Evolutionary conservation across 2,113 vertebrate species (phyloP).

Genomic region (Jaculus jaculus): DNA sequence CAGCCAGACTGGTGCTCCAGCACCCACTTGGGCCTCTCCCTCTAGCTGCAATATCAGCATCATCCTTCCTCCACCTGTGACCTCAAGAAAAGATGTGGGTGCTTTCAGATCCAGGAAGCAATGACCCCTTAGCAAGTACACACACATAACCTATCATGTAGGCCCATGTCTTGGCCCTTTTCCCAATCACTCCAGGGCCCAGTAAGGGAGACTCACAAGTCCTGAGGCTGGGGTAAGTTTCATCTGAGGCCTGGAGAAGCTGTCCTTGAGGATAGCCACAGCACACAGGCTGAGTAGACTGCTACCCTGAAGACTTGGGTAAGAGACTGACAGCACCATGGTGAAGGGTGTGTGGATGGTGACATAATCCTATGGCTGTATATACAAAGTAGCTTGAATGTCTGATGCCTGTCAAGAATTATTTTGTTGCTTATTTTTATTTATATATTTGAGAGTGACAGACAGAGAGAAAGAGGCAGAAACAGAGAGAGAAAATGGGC

Average conservation of each 20-base stretch:
- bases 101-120: neutral
- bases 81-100: neutral
- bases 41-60: no score
- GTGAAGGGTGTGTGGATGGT: fast-evolving
- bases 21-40: fast-evolving
- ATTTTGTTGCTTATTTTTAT: no score
- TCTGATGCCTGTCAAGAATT: no score
- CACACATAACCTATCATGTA: neutral
- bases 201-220: neutral
- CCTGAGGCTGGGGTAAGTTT: neutral
- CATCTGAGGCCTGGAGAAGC: neutral
- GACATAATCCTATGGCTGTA: neutral
- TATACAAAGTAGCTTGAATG: fast-evolving
- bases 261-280: no score
- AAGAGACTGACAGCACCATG: neutral
- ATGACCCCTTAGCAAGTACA: neutral
- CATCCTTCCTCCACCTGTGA: neutral
- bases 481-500: no score
- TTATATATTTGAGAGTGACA: no score
- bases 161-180: neutral
- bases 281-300: neutral
- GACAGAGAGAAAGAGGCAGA: no score
- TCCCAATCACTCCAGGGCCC: no score
- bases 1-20: neutral
- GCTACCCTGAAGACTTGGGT: neutral